Evolutionary conservation across 2,113 vertebrate species (phyloP).

Genomic region (Phycodurus eques): DNA sequence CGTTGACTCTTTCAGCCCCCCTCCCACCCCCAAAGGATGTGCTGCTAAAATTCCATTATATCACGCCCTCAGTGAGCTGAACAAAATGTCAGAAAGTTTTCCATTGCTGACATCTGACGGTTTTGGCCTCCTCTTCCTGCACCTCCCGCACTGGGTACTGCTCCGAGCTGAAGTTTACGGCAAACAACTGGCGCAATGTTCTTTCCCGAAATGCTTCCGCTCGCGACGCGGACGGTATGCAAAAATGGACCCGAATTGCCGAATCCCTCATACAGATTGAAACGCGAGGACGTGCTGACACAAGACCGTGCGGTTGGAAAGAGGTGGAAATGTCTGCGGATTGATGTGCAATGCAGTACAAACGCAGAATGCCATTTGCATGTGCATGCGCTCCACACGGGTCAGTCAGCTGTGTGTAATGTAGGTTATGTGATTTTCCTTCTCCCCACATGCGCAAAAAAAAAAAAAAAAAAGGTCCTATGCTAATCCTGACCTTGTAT

Average conservation of each 20-base stretch:
- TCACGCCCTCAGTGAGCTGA: conserved; percentile 27
- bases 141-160: conserved; percentile 13
- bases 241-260: conserved; percentile 23
- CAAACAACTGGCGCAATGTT: background rate
- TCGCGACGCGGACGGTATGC: conserved; percentile 13
- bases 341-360: conserved; percentile 12
- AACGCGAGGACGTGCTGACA: conserved; percentile 33
- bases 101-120: conserved; percentile 33
- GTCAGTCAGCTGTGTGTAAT: conserved; percentile 12
- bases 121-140: conserved; percentile 28
- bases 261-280: conserved; percentile 28
- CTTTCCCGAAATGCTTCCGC: background rate
- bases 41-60: conserved; percentile 2
- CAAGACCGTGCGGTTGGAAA: conserved; percentile 25
- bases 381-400: background rate
- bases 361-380: background rate
- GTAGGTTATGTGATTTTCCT: background rate
- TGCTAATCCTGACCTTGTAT: background rate
- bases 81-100: conserved; percentile 42
- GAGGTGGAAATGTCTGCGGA: conserved; percentile 29
- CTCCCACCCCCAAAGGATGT: conserved; percentile 9
- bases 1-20: conserved; percentile 5
- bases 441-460: background rate
- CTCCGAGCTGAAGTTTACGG: conserved; percentile 25
- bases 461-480: background rate